Percentiles rank a stretch among this genome's conserved stretches.
Evolutionary conservation across 2,888 invertebrate species (phyloP).

Genomic region (Dermolepida albohirtum): DNA sequence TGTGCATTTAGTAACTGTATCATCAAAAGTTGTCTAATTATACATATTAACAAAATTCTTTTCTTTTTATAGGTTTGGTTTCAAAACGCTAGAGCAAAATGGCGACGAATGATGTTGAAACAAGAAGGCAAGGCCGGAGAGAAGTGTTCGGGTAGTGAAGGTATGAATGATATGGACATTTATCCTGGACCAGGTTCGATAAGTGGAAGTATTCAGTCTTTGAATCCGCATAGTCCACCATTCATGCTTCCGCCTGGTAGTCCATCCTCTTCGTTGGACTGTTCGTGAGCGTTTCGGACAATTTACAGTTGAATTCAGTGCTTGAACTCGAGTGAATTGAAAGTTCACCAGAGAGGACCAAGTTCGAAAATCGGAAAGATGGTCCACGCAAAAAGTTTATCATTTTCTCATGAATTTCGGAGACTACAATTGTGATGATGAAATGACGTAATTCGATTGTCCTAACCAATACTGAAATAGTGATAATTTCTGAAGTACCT

Average conservation of each 20-base stretch:
- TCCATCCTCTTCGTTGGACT: constrained; percentile 79
- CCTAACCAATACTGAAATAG: constrained; percentile 8
- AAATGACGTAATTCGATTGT: constrained; percentile 36
- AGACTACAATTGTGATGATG: constrained; percentile 40
- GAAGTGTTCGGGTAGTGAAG: constrained; percentile 75
- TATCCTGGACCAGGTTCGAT: constrained; percentile 71
- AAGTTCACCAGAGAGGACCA: constrained; percentile 14
- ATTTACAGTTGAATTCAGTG: constrained; percentile 5
- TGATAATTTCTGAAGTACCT: constrained; percentile 5
- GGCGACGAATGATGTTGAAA: constrained; percentile 88
- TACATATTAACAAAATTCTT: constrained; percentile 43
- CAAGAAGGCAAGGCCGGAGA: constrained; percentile 80
- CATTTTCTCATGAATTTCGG: constrained; percentile 22
- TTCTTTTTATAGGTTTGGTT: constrained; percentile 89
- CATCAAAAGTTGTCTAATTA: neutral
- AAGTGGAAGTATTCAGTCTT: constrained; percentile 73
- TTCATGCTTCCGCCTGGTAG: constrained; percentile 78
- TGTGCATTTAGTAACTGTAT: neutral
- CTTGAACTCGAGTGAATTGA: constrained; percentile 26
- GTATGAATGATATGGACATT: constrained; percentile 73
- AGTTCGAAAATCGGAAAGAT: neutral
- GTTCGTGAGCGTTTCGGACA: constrained; percentile 69
- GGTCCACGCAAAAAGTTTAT: constrained; percentile 31
- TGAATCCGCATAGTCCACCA: constrained; percentile 78
- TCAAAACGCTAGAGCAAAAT: constrained; percentile 94